Evolutionary conservation across 2,888 invertebrate species (phyloP).

Genomic region (Oxystoma pomonae): DNA sequence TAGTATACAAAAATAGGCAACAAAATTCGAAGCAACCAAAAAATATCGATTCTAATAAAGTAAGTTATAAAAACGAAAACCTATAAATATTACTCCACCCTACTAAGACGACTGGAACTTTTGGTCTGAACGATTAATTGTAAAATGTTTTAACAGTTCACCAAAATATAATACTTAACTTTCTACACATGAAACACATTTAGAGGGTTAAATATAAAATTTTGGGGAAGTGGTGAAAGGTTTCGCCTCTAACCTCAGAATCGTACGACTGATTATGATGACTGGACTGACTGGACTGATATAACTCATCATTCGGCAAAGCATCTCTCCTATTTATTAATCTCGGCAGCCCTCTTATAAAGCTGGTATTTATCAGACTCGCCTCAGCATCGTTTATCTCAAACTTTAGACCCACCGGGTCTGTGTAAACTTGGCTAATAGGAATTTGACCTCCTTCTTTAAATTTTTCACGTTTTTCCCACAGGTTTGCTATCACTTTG

Average conservation of each 20-base stretch:
- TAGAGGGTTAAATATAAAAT: too few relatives aligned
- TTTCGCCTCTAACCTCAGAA: constrained; percentile 51
- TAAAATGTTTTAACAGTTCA: too few relatives aligned
- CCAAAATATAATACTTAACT: too few relatives aligned
- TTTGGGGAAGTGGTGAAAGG: too few relatives aligned
- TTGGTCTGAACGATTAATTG: too few relatives aligned
- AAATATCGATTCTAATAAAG: too few relatives aligned
- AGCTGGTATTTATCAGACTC: constrained; percentile 84
- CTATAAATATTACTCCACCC: too few relatives aligned
- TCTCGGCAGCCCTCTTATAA: constrained; percentile 87
- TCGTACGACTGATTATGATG: constrained; percentile 56
- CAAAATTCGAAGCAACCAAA: too few relatives aligned
- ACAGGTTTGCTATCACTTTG: constrained; percentile 87
- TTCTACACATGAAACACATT: too few relatives aligned
- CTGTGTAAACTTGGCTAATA: constrained; percentile 82
- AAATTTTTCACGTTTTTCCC: constrained; percentile 80
- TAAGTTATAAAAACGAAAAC: too few relatives aligned
- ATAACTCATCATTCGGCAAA: constrained; percentile 56
- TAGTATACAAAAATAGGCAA: too few relatives aligned
- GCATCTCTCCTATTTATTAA: constrained; percentile 78
- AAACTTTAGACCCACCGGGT: constrained; percentile 81
- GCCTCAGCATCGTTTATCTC: constrained; percentile 69
- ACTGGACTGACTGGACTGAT: constrained; percentile 49
- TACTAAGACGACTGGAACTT: too few relatives aligned
- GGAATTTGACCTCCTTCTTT: constrained; percentile 81